phyloP scores from a whole-genome alignment of 1,140 invertebrate genomes.

The Scaptodrosophila lebanonensis region DNA sequence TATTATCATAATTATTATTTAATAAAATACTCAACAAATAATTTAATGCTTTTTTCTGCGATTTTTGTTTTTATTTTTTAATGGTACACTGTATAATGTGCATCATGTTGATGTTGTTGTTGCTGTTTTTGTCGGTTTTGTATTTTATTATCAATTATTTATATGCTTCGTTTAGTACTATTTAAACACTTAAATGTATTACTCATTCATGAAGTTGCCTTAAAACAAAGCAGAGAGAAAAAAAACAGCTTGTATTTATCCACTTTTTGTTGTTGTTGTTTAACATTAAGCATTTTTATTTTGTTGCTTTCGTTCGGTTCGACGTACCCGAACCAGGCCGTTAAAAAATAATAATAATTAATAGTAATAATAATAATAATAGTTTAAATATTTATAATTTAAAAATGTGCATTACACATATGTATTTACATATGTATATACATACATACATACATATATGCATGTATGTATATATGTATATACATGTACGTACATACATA shows the following conservation, averaged over 20 bases:
- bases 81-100: neutral
- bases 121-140: conserved; percentile 13
- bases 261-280: conserved; percentile 35
- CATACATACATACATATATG: too few relatives aligned
- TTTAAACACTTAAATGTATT: conserved; percentile 67
- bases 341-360: conserved; percentile 41
- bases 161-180: conserved; percentile 54
- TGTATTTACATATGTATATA: too few relatives aligned
- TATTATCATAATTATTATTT: conserved; percentile 52
- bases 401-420: too few relatives aligned
- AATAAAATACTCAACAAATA: conserved; percentile 75
- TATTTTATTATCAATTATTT: conserved; percentile 33
- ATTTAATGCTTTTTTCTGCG: conserved; percentile 37
- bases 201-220: conserved; percentile 35
- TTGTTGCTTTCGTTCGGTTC: conserved; percentile 32
- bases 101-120: neutral
- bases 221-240: conserved; percentile 18
- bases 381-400: conserved; percentile 6
- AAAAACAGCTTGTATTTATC: conserved; percentile 1
- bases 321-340: conserved; percentile 18
- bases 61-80: conserved; percentile 11
- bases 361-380: conserved; percentile 33
- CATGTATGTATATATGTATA: too few relatives aligned
- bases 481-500: conserved; percentile 29
- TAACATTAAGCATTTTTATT: conserved; percentile 60